Evolutionary conservation across 30 jellyfish, hydroid and myxozoan species (phyloP).

Genomic region (Pelagia noctiluca): DNA sequence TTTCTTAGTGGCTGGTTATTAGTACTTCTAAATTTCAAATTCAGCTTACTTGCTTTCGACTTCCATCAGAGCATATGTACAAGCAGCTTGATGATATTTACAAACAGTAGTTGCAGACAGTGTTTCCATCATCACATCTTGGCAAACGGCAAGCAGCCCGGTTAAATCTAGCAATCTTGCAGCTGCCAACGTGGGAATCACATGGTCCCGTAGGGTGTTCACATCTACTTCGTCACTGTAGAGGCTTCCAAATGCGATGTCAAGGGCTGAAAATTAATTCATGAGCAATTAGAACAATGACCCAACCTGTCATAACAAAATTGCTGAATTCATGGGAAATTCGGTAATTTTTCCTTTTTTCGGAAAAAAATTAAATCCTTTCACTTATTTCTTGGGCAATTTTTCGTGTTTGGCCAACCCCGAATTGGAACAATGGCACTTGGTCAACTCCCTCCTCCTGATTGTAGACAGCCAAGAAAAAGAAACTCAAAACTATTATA

Average conservation of each 20-base stretch:
- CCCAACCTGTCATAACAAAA: background rate
- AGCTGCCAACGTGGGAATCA: slow-evolving; percentile 90
- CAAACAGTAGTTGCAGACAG: slow-evolving; percentile 86
- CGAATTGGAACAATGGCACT: too few species aligned
- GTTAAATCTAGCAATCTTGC: slow-evolving; percentile 85
- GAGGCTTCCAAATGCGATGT: slow-evolving; percentile 93
- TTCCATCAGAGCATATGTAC: slow-evolving; percentile 75
- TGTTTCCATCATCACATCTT: slow-evolving; percentile 85
- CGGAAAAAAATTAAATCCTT: too few species aligned
- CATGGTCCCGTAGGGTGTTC: slow-evolving; percentile 67
- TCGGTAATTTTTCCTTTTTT: too few species aligned
- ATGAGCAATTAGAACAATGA: background rate
- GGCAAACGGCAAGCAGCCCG: slow-evolving; percentile 89
- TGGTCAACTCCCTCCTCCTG: too few species aligned
- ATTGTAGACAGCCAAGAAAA: too few species aligned
- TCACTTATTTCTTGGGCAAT: too few species aligned
- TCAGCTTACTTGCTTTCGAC: slow-evolving; percentile 71
- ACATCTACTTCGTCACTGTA: slow-evolving; percentile 93
- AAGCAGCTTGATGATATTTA: slow-evolving; percentile 80
- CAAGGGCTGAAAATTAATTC: slow-evolving; percentile 69
- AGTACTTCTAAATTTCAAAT: too few species aligned
- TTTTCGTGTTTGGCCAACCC: too few species aligned
- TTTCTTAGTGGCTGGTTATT: background rate
- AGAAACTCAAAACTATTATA: too few species aligned
- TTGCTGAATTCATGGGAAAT: too few species aligned